Evolutionary conservation across 2,888 invertebrate genomes (phyloP), one percentile per base, ranked within the genome.

Genomic region (Drosophila monieri): DNA sequence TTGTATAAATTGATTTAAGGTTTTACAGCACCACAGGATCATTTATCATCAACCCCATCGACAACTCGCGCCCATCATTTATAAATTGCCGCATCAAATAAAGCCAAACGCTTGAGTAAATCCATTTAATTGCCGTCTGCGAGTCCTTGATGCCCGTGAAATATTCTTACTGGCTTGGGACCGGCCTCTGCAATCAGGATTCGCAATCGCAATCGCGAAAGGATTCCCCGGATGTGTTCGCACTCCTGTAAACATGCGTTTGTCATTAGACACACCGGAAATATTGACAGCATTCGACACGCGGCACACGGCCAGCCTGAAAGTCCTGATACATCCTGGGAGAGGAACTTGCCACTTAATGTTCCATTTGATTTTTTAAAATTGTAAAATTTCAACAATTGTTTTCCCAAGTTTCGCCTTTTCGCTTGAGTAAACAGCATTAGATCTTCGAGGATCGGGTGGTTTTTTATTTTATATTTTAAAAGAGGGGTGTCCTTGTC

Each of bases 241-340:
- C 85, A 85, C 88, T 85, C 85, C 73, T 85, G 85, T 85, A 83
- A 86, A 88, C 85, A 85, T 88, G 88, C 85, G 88, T 80, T 86
- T 88, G 85, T 84, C 88, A 85, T 85, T 85, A 85, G 85, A 78
- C 88, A 85, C 80, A 88, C 76, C 84, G 84, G 84, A 84, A 88
- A 85, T 87, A 83, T 83, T 86, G 85, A 73, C 74, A 69, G 79
- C 25, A 87, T 87, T 85, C 83, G 83, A 68, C 87, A 83, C 85
- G 74, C 79, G 85, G 77, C 83, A 73, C 78, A 76, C 81, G 74
- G 68, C 57, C 69, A 55, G 55, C 25, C 37, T n/a, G 14, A 18
- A 15, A 25, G 52, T 35, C 47, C 46, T 32, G 35, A n/a, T 12
- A 18, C 14, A 9, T 61, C 54, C 25, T 53, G 67, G 55, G 30